Base-by-base conservation (phyloP, 2,888 invertebrate genomes). In the Agonopterix heracliana region DNA sequence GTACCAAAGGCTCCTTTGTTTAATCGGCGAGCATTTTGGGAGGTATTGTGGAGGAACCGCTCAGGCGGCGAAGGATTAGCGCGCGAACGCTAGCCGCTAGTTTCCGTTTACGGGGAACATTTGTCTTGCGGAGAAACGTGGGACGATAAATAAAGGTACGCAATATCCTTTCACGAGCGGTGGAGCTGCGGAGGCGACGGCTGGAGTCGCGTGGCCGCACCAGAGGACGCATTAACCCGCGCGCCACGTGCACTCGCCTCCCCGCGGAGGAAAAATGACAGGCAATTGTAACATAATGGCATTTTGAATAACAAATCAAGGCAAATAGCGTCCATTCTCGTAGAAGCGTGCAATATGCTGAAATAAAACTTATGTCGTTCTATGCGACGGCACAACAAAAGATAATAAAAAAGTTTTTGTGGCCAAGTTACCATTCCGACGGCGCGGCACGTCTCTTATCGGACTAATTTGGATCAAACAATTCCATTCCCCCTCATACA, bases 1-100 rank as follows among this genome's bases (percentile, higher is more conserved):
- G 84, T 84, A 82, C 83, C 78, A 62, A 80, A 77, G 64, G 76
- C 72, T 78, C 81, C 82, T 84, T 86, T 86, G 85, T 86, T 82
- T 77, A 80, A 84, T 78, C 73, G 78, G 65, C 68, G 70, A 78
- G 68, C 73, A 63, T 77, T 80, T 81, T 65, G 70, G 71, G 64
- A 64, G 77, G 75, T 74, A 78, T 80, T 81, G 75, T 81, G 67
- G 71, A 77, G 71, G 72, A 71, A 70, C 69, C 68, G 67, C 63
- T 71, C 66, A 65, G 74, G 69, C 62, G 60, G 49, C 52, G 64
- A 69, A 69, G 74, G 82, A 82, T 83, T 81, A 83, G 71, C 69
- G 67, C 66, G 65, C 60, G 63, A 66, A 64, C 61, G 63, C 61
- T 63, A 55, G 62, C 66, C 71, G 69, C 69, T 74, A 74, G 75